phyloP scores from a whole-genome alignment of 1,140 invertebrate genomes.

The Dryas iulia region DNA sequence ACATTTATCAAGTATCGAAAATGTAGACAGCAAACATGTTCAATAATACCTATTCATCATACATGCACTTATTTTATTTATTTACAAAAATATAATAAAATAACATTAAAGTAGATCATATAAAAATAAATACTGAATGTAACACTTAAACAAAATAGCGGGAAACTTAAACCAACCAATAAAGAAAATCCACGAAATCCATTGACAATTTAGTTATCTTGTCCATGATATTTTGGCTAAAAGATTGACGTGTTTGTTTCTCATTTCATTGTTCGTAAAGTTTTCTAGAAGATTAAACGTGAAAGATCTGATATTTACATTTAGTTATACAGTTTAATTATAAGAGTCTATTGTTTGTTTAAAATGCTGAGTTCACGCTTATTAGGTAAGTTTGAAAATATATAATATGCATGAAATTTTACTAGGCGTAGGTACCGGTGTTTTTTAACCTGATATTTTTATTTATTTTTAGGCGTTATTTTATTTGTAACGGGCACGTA shows the following conservation, averaged over 20 bases:
- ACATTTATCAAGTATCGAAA: too few species aligned
- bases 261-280: slow-evolving; percentile 36
- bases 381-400: slow-evolving; percentile 68
- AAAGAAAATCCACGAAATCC: slow-evolving; percentile 66
- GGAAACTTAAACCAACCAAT: slow-evolving; percentile 59
- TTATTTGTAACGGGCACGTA: slow-evolving; percentile 68
- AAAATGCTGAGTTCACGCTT: slow-evolving; percentile 57
- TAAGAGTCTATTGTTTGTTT: slow-evolving; percentile 32
- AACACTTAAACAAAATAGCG: slow-evolving; percentile 17
- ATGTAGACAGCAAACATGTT: too few species aligned
- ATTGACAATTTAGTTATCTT: slow-evolving; percentile 63
- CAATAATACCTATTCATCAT: too few species aligned
- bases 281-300: slow-evolving; percentile 10
- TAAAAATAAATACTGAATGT: neutral
- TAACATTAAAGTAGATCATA: neutral
- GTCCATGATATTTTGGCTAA: slow-evolving; percentile 45
- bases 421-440: slow-evolving; percentile 34
- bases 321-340: neutral
- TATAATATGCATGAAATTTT: slow-evolving; percentile 46
- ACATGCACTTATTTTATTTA: too few species aligned
- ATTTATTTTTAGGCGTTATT: slow-evolving; percentile 62
- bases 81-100: neutral
- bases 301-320: slow-evolving; percentile 17
- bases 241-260: slow-evolving; percentile 69
- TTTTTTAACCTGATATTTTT: slow-evolving; percentile 37